Base-by-base conservation (phyloP, 1,140 invertebrate species). In the Sitophilus oryzae region DNA sequence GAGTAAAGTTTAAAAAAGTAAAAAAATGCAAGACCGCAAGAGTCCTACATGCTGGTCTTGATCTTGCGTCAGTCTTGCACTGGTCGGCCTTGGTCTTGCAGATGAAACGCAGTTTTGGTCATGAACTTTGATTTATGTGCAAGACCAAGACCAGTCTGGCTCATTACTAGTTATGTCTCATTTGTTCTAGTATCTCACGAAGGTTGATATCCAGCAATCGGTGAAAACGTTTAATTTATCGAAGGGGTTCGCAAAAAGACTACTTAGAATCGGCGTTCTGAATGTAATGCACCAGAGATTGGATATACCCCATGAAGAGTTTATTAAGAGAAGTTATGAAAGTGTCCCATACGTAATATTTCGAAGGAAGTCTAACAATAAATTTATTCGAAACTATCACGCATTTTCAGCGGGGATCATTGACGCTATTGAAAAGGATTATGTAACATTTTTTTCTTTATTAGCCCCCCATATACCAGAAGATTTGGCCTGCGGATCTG, bases 371-470 rank as follows among this genome's bases (percentile, higher is more conserved):
- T 56, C 53, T 1, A 21, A 20, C 10, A 56, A 56, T 35, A 19
- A 2, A 9, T 42, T 56, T 22, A 56, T 56, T n/a, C 18, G 40
- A 36, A 21, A 14, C 19, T 56, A 21, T 43, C 45, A 48, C 35
- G 9, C 45, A 2, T 11, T 36, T 15, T 11, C 2, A 6, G 9
- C 2, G 23, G 53, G 53, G 6, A 43, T 56, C n/a, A 35, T 56
- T 11, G 53, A 56, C 16, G 53, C 53, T 5, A 5, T 56, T 3
- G 47, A 56, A 3, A 56, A 56, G 20, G 53, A 56, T 49, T 56
- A 49, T 38, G 52, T 54, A 46, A 54, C 42, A 22, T 34, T 10
- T n/a, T n/a, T n/a, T n/a, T n/a, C n/a, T n/a, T n/a, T n/a, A n/a
- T n/a, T n/a, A n/a, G n/a, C n/a, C n/a, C n/a, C n/a, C n/a, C n/a